phyloP scores from a whole-genome alignment of 1,140 invertebrate genomes.

The Trigoniulus corallinus region DNA sequence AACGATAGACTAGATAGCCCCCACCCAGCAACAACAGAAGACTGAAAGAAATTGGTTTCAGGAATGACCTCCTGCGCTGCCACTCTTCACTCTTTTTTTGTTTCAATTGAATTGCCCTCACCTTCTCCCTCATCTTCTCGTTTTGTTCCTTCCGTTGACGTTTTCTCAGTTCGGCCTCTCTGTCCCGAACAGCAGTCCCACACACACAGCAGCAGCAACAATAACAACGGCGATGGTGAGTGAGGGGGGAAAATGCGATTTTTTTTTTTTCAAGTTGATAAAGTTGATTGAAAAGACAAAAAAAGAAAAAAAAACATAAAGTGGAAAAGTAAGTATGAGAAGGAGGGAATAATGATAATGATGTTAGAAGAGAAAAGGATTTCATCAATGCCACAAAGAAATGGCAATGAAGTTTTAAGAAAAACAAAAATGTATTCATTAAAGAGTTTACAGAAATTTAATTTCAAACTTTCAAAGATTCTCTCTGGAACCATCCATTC shows the following conservation, averaged over 20 bases:
- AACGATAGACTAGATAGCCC: constrained; percentile 12
- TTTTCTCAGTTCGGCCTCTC: constrained; percentile 17
- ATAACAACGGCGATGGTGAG: constrained; percentile 6
- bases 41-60: constrained; percentile 13
- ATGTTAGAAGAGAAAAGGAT: no score
- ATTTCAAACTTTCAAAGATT: no score
- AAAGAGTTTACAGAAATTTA: no score
- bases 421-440: no score
- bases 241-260: neutral
- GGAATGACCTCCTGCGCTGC: constrained; percentile 12
- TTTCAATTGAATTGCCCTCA: constrained; percentile 24
- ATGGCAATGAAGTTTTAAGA: no score
- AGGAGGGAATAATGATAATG: no score
- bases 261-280: neutral
- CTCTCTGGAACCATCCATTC: no score
- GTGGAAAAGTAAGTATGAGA: no score
- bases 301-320: no score
- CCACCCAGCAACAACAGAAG: constrained; percentile 13
- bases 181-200: neutral
- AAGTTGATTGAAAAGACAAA: neutral
- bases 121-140: constrained; percentile 21
- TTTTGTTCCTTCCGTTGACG: constrained; percentile 22
- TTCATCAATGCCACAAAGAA: no score
- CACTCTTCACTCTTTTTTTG: constrained; percentile 22
- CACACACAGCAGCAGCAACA: neutral